Base-by-base conservation (phyloP, 2,888 invertebrate species). In the Ophonus ardosiacus region DNA sequence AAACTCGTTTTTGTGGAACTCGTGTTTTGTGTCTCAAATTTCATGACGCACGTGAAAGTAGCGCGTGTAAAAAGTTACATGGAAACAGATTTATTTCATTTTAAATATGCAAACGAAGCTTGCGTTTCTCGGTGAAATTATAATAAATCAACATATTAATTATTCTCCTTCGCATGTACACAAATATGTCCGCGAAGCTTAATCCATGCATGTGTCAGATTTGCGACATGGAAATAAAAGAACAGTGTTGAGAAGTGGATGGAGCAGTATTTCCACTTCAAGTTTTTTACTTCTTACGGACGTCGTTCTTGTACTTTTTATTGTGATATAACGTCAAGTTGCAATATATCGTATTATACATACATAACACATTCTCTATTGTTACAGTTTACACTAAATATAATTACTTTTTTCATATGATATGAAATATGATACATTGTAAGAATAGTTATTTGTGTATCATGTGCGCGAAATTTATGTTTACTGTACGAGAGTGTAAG, bases 141-240 rank as follows among this genome's bases (percentile, higher is more conserved):
- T 80, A 80, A 80, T 80, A 80, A 80, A 80, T 80, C 80, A 80
- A 80, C 80, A 61, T 80, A 80, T 80, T 80, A 80, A 80, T 80
- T 80, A 61, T 80, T 80, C 59, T 40, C 61, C 61, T 80, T 80
- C 59, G 59, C 59, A 61, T 80, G 80, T 61, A 61, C 40, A 31
- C 80, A 63, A 80, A 80, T 80, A 80, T 31, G 78, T 78, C 31
- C 24, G 15, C 78, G 57, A 24, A 57, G 57, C 31, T 57, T 57
- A 31, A 78, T 78, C 57, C 78, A 78, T 78, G 57, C 78, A 43
- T 57, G 38, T 78, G 78, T 78, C 78, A 78, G 78, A 57, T 78
- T 78, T 78, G 57, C 78, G 24, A 18, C 17, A n/a, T n/a, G 78
- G 78, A 57, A 78, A 78, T 78, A 78, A 78, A 56, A 78, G 57